Evolutionary conservation across 2,888 invertebrate genomes (phyloP).

Genomic region (Lasiommata megera): DNA sequence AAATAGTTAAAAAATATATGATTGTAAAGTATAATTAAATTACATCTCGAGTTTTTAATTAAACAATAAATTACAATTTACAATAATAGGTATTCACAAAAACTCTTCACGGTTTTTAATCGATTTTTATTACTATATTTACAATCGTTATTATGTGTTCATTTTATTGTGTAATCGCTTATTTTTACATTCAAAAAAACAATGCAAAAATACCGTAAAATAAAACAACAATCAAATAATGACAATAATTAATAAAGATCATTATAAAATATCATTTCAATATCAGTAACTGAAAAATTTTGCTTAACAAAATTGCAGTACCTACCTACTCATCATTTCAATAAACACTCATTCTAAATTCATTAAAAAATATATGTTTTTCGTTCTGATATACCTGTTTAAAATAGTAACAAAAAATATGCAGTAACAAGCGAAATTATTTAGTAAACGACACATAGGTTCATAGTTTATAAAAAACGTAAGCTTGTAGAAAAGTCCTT

Average conservation of each 20-base stretch:
- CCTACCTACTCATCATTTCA: too few species aligned
- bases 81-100: not conserved
- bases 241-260: not conserved
- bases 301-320: conserved; percentile 22
- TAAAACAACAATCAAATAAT: conserved; percentile 7
- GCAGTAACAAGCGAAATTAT: too few species aligned
- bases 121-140: not conserved
- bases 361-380: too few species aligned
- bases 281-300: conserved; percentile 19
- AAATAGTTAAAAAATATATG: not conserved
- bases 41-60: not conserved
- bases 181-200: not conserved
- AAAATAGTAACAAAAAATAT: too few species aligned
- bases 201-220: not conserved
- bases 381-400: too few species aligned
- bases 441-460: too few species aligned
- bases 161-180: too few species aligned
- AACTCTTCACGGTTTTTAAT: not conserved
- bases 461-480: too few species aligned
- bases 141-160: not conserved
- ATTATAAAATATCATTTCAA: not conserved
- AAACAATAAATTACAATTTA: not conserved
- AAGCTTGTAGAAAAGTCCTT: too few species aligned
- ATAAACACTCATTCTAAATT: not conserved
- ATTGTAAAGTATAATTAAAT: not conserved